Conservation (phyloP, 2,113 vertebrate species). For the Okapia johnstoni region DNA sequence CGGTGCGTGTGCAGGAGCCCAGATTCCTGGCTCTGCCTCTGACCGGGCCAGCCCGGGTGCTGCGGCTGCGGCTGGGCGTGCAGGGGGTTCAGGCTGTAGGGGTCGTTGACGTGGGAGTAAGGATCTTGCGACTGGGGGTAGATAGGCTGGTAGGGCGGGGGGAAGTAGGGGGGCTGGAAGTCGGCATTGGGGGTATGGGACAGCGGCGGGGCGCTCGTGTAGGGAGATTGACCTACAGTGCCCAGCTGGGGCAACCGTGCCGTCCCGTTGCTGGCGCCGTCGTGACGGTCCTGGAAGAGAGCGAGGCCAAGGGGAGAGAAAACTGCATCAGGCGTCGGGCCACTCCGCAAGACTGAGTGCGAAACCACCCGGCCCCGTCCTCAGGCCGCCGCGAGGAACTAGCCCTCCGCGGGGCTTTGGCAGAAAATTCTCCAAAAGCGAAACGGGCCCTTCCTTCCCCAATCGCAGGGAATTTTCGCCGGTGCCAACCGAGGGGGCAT, state of each 20-base stretch:
- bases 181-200: slow-evolving; percentile 96
- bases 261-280: slow-evolving; percentile 97
- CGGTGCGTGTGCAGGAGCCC: slow-evolving; percentile 96
- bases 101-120: slow-evolving; percentile 99
- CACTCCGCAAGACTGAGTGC: background rate
- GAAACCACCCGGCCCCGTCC: background rate
- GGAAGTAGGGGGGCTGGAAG: slow-evolving; percentile 96
- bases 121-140: slow-evolving; percentile 99
- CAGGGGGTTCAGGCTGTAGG: slow-evolving; percentile 96
- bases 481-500: background rate
- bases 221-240: slow-evolving; percentile 95
- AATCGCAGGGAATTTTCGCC: background rate
- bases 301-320: slow-evolving; percentile 22
- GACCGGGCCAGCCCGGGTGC: slow-evolving; percentile 97
- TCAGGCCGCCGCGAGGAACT: background rate
- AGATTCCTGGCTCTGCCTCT: slow-evolving; percentile 95
- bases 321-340: slow-evolving; percentile 47
- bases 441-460: background rate
- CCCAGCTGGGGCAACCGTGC: slow-evolving; percentile 96
- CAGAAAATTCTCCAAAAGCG: background rate
- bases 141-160: slow-evolving; percentile 97
- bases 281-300: slow-evolving; percentile 90
- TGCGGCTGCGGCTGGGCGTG: slow-evolving; percentile 96
- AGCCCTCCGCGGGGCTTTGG: background rate
- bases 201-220: slow-evolving; percentile 95